A percentile compares a stretch with the other conserved stretches of the same genome.
Evolutionary conservation across 2,888 invertebrate species (phyloP).

Genomic region (Stenchaetothrips biformis): DNA sequence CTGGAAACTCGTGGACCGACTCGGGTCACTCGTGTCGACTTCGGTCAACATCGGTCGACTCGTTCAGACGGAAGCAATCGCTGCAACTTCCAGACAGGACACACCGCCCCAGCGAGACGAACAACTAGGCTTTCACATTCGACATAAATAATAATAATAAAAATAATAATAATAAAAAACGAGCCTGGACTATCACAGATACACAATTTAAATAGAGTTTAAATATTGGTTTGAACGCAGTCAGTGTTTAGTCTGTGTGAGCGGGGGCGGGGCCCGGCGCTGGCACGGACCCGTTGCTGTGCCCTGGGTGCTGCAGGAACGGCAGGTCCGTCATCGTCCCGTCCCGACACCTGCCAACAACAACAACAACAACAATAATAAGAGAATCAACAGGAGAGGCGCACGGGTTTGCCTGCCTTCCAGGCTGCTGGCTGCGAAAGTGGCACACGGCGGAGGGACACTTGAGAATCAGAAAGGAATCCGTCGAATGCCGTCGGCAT

Average conservation of each 20-base stretch:
- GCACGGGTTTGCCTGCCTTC: too few species aligned
- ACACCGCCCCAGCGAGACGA: background rate
- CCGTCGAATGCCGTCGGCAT: too few species aligned
- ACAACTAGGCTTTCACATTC: background rate
- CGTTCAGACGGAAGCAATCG: background rate
- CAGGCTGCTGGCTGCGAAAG: too few species aligned
- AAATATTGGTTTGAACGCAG: background rate
- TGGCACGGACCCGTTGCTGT: background rate
- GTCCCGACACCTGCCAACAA: constrained; percentile 1
- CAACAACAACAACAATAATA: background rate
- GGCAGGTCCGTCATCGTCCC: background rate
- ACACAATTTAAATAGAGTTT: constrained; percentile 19
- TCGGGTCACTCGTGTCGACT: too few species aligned
- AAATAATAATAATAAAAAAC: background rate
- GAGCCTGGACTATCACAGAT: constrained; percentile 16
- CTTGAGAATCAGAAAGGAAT: too few species aligned
- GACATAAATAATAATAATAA: background rate
- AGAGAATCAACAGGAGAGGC: background rate
- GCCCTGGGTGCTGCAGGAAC: background rate
- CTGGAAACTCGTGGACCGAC: too few species aligned
- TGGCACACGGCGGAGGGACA: too few species aligned
- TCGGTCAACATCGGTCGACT: too few species aligned
- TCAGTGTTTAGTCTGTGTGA: background rate
- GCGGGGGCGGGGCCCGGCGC: background rate
- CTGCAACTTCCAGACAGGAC: background rate